These are phyloP conservation scores for Callinectes sapidus DNA, from an alignment of 2,888 invertebrate genomes.

Conservation along the genomic window DNA sequence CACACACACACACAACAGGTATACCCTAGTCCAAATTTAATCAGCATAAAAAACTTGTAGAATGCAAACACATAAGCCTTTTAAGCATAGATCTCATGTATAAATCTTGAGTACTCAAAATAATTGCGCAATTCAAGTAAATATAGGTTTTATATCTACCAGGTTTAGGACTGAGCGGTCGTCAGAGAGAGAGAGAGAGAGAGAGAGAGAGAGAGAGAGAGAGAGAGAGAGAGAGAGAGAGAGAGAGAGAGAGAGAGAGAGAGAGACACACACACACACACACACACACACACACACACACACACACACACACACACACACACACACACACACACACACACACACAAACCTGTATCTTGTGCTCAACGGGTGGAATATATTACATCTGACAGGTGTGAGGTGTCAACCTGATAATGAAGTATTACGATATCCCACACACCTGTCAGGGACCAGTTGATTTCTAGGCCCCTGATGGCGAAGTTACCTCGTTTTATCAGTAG, in stretches of 20 bases:
- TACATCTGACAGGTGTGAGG: neutral
- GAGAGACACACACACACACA: neutral
- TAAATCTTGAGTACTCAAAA: neutral
- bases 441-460: too few species aligned
- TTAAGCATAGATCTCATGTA: neutral
- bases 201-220: conserved; percentile 18
- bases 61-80: too few species aligned
- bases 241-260: conserved; percentile 1
- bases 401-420: neutral
- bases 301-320: neutral
- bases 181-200: conserved; percentile 36
- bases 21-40: neutral
- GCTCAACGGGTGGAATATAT: neutral
- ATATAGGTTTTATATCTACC: neutral
- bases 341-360: neutral
- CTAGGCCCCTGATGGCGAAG: too few species aligned
- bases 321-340: neutral
- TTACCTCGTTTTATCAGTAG: too few species aligned
- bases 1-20: conserved; percentile 20
- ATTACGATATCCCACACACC: too few species aligned
- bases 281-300: neutral
- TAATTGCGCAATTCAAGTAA: neutral
- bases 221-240: neutral
- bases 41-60: too few species aligned
- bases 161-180: neutral